Percentiles rank a stretch among this genome's conserved stretches.
These are phyloP conservation scores for Mythimna ferrago DNA, from an alignment of 2,888 invertebrate species.

Conservation along the genomic window DNA sequence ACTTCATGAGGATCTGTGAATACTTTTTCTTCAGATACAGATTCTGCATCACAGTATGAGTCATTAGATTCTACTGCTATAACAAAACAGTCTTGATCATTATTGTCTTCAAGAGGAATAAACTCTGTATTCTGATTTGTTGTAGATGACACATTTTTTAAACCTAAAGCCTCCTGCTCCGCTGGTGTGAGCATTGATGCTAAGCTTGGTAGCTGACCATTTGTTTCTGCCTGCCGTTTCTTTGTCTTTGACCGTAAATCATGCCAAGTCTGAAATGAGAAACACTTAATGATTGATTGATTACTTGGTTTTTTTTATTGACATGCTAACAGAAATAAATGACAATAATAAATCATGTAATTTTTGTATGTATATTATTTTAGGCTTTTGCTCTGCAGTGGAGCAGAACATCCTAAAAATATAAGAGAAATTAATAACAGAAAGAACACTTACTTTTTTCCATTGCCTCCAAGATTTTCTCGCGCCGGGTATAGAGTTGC, in stretches of 20 bases:
- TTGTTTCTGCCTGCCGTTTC: slow-evolving; percentile 72
- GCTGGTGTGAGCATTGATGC: slow-evolving; percentile 73
- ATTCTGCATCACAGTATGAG: slow-evolving; percentile 78
- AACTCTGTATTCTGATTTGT: slow-evolving; percentile 76
- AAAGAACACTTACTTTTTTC: slow-evolving; percentile 78
- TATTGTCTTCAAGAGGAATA: slow-evolving; percentile 71
- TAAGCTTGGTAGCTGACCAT: slow-evolving; percentile 73
- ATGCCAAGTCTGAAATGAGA: slow-evolving; percentile 84
- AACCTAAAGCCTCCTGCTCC: slow-evolving; percentile 80
- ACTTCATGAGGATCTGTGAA: slow-evolving; percentile 64
- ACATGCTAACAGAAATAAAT: not conserved
- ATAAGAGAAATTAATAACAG: not conserved
- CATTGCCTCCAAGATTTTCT: slow-evolving; percentile 87
- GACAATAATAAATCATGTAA: not conserved
- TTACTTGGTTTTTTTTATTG: not conserved
- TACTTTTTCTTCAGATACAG: slow-evolving; percentile 77
- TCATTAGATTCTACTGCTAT: slow-evolving; percentile 70
- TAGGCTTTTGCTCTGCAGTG: not conserved
- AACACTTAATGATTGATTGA: not conserved
- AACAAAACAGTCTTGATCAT: slow-evolving; percentile 68
- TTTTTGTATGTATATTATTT: not conserved
- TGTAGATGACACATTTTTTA: slow-evolving; percentile 74
- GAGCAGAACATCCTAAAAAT: not conserved
- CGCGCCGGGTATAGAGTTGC: slow-evolving; percentile 83
- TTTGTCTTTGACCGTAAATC: slow-evolving; percentile 83